Conservation (phyloP, 30 jellyfish, hydroid and myxozoan species). For the Turritopsis rubra region DNA sequence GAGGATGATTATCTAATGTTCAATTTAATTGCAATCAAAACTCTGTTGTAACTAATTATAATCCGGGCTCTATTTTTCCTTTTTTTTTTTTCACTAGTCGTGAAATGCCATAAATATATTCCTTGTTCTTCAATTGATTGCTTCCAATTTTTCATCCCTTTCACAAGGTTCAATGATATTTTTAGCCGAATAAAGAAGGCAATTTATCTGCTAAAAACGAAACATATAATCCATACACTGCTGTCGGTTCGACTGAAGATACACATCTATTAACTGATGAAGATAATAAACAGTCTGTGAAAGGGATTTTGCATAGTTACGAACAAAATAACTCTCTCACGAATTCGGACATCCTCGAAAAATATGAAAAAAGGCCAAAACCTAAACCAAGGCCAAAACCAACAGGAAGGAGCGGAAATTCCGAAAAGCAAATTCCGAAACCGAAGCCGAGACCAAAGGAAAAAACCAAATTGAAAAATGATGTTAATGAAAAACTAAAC, state of each 20-base stretch:
- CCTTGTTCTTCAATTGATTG: too few relatives aligned
- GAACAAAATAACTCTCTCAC: not conserved
- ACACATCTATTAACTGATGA: not conserved
- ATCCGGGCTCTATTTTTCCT: too few relatives aligned
- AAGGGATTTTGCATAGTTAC: not conserved
- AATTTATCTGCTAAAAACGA: not conserved
- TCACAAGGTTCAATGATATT: not conserved
- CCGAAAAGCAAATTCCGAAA: not conserved
- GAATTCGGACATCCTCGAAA: not conserved
- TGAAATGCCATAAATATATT: too few relatives aligned
- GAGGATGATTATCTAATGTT: too few relatives aligned
- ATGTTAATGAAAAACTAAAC: too few relatives aligned
- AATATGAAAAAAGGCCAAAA: not conserved
- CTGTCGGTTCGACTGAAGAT: conserved; percentile 21
- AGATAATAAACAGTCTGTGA: conserved; percentile 3
- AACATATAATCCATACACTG: conserved; percentile 4
- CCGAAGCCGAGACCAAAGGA: not conserved
- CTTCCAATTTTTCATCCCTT: too few relatives aligned
- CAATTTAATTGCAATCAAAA: too few relatives aligned
- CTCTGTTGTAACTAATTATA: too few relatives aligned
- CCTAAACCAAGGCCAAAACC: conserved; percentile 1
- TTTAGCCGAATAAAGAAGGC: not conserved
- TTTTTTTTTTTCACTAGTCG: too few relatives aligned
- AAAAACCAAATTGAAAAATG: not conserved
- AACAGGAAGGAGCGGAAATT: not conserved